Percentiles rank a stretch among this genome's conserved stretches.
phyloP scores from a whole-genome alignment of 2,113 vertebrate species.

The Guaruba guarouba region DNA sequence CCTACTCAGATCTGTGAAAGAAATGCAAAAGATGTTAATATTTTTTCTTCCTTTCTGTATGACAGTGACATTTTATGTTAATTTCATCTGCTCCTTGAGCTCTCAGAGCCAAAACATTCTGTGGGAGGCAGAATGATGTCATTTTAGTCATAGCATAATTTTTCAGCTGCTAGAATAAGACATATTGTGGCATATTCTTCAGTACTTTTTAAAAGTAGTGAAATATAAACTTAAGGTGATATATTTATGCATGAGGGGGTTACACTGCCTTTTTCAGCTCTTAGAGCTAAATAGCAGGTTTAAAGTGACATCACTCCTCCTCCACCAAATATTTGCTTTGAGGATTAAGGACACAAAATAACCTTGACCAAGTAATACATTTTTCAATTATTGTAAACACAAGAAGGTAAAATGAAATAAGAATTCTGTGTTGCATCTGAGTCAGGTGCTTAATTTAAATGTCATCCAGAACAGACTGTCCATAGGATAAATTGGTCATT shows the following conservation, averaged over 20 bases:
- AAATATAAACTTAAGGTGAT: slow-evolving; percentile 75
- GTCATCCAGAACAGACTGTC: not conserved
- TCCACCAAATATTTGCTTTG: slow-evolving; percentile 42
- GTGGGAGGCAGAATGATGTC: slow-evolving; percentile 80
- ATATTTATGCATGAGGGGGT: slow-evolving; percentile 69
- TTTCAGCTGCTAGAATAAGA: slow-evolving; percentile 79
- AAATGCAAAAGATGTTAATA: slow-evolving; percentile 68
- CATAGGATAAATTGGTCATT: not conserved
- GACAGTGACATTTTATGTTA: slow-evolving; percentile 76
- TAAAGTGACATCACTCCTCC: slow-evolving; percentile 50
- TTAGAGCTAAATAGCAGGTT: slow-evolving; percentile 43
- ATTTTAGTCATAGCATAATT: slow-evolving; percentile 77
- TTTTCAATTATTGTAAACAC: not conserved
- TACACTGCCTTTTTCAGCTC: slow-evolving; percentile 68
- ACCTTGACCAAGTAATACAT: not conserved
- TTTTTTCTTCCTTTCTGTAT: slow-evolving; percentile 68
- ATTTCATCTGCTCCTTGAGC: slow-evolving; percentile 76
- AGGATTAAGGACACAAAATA: not conserved
- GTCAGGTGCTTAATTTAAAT: not conserved
- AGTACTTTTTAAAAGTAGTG: slow-evolving; percentile 73
- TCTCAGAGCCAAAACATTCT: slow-evolving; percentile 73
- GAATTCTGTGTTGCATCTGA: not conserved
- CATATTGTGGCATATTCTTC: slow-evolving; percentile 80
- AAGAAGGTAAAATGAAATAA: not conserved
- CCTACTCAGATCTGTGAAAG: slow-evolving; percentile 60